phyloP scores from a whole-genome alignment of 2,797 vertebrate genomes.

The Helarctos malayanus region DNA sequence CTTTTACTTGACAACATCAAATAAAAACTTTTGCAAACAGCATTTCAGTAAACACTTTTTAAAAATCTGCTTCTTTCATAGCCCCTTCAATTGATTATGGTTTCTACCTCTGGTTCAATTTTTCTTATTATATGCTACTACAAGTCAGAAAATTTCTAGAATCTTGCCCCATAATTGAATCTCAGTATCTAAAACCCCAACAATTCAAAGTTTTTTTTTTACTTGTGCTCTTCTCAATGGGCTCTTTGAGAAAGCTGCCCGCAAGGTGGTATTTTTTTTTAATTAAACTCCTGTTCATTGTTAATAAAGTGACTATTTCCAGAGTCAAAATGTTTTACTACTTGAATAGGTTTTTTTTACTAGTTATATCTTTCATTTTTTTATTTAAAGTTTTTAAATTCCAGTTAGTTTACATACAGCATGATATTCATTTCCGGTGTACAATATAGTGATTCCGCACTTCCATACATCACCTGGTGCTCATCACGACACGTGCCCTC shows the following conservation, averaged over 20 bases:
- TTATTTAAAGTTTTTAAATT: not conserved
- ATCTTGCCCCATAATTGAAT: not conserved
- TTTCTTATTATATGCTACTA: not conserved
- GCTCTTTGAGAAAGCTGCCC: not conserved
- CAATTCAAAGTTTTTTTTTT: not conserved
- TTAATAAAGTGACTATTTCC: not conserved
- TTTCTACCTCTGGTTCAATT: not conserved
- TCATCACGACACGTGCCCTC: not conserved
- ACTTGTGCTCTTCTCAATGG: not conserved
- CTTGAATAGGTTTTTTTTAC: not conserved
- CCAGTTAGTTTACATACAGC: not conserved
- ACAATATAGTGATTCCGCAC: not conserved
- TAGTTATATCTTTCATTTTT: constrained; percentile 8
- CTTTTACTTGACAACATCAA: not conserved
- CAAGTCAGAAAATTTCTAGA: not conserved
- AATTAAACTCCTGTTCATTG: not conserved
- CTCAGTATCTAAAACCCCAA: not conserved
- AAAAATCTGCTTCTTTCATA: not conserved
- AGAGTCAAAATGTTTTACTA: not conserved
- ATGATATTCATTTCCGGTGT: not conserved
- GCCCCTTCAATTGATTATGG: not conserved
- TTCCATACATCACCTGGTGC: not conserved
- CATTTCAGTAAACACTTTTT: not conserved
- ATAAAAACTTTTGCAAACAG: not conserved
- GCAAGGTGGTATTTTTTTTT: not conserved